These are phyloP conservation scores for Zaprionus nigranus DNA, from an alignment of 1,140 invertebrate genomes.

Conservation along the genomic window DNA sequence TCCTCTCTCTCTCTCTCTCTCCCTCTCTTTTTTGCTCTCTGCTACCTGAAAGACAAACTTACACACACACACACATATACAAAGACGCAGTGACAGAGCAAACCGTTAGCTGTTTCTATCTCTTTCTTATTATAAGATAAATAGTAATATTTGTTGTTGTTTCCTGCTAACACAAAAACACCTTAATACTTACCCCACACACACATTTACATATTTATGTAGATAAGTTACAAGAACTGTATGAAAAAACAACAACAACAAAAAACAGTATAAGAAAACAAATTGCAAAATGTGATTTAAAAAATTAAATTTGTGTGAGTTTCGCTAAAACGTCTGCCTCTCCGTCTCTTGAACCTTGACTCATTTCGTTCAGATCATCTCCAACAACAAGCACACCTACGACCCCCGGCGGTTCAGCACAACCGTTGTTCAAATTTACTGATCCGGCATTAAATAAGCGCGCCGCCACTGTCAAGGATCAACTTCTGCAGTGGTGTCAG, in stretches of 20 bases:
- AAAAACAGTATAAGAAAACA: conserved; percentile 30
- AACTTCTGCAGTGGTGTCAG: conserved; percentile 97
- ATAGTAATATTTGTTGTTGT: conserved; percentile 56
- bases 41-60: neutral
- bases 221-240: conserved; percentile 32
- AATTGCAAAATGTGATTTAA: conserved; percentile 15
- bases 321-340: conserved; percentile 79
- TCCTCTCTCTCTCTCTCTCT: conserved; percentile 10
- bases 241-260: conserved; percentile 32
- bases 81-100: conserved; percentile 3
- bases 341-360: conserved; percentile 68
- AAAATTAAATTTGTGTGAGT: conserved; percentile 60
- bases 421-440: conserved; percentile 93
- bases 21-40: conserved; percentile 25
- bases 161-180: conserved; percentile 69
- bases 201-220: conserved; percentile 33
- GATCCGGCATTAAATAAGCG: conserved; percentile 93
- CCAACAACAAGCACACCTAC: conserved; percentile 87
- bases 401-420: conserved; percentile 85
- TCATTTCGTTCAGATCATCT: conserved; percentile 86
- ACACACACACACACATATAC: conserved; percentile 6
- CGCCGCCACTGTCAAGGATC: conserved; percentile 97
- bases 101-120: conserved; percentile 2
- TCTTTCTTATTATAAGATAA: conserved; percentile 9
- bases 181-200: conserved; percentile 25